Conservation (phyloP, 2,113 vertebrate species). For the Triplophysa dalaica region DNA sequence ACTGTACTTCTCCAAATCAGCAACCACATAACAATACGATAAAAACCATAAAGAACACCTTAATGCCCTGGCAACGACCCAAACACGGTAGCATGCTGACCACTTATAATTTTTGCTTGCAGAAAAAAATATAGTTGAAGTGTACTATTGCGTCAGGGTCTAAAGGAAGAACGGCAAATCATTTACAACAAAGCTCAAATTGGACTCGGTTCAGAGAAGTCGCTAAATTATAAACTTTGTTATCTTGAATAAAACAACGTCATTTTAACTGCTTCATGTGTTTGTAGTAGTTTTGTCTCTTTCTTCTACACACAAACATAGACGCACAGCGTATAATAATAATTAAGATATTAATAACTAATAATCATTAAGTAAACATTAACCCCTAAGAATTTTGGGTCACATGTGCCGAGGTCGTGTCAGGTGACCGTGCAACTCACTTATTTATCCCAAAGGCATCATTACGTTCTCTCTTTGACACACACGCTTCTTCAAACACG, state of each 20-base stretch:
- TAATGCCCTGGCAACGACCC: neutral
- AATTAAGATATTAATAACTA: too few species aligned
- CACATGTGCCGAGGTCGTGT: slow-evolving; percentile 10
- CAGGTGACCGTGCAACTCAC: neutral
- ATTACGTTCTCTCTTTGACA: slow-evolving; percentile 8
- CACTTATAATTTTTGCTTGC: too few species aligned
- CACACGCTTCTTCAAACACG: neutral
- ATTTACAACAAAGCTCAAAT: too few species aligned
- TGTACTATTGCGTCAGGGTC: neutral
- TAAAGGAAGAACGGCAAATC: neutral
- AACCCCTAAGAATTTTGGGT: neutral
- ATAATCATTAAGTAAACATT: slow-evolving; percentile 17
- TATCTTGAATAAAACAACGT: neutral
- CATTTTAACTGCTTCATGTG: neutral
- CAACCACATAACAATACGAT: neutral
- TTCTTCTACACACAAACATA: neutral
- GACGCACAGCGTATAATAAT: too few species aligned
- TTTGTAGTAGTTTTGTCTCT: neutral
- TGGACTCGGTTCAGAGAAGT: neutral
- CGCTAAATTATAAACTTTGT: neutral
- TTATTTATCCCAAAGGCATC: slow-evolving; percentile 19
- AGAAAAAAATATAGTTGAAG: neutral
- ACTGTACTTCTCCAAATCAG: neutral
- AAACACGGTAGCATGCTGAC: neutral
- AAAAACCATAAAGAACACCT: neutral